phyloP scores from a whole-genome alignment of 2,888 invertebrate genomes.

The Ditula angustiorana region DNA sequence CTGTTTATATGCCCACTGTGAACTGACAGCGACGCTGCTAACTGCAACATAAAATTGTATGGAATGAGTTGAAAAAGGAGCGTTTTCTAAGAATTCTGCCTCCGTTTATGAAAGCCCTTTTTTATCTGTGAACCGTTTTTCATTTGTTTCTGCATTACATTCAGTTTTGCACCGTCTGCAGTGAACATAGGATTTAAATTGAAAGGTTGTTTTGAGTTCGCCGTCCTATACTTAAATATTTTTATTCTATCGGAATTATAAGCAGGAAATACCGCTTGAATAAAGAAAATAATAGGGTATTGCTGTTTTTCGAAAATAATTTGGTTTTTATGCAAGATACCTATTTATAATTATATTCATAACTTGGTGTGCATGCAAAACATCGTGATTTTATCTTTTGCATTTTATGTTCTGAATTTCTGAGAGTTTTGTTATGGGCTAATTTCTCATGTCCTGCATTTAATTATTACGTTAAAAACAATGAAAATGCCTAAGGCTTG shows the following conservation, averaged over 20 bases:
- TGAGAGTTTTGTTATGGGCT: no score
- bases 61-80: constrained; percentile 58
- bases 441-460: no score
- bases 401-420: no score
- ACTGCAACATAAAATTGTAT: constrained; percentile 17
- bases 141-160: constrained; percentile 6
- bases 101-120: constrained; percentile 49
- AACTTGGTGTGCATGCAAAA: no score
- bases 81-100: constrained; percentile 66
- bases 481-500: no score
- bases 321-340: no score
- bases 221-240: neutral
- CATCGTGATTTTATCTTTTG: no score
- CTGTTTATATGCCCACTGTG: neutral
- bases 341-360: no score
- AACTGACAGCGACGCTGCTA: neutral
- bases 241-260: constrained; percentile 1
- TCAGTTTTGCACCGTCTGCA: neutral
- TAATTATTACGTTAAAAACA: no score
- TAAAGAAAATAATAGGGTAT: no score
- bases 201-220: neutral
- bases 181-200: neutral
- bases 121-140: constrained; percentile 47
- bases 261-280: neutral
- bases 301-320: no score